phyloP scores from a whole-genome alignment of 2,888 invertebrate species.

The Uropetala carovei region DNA sequence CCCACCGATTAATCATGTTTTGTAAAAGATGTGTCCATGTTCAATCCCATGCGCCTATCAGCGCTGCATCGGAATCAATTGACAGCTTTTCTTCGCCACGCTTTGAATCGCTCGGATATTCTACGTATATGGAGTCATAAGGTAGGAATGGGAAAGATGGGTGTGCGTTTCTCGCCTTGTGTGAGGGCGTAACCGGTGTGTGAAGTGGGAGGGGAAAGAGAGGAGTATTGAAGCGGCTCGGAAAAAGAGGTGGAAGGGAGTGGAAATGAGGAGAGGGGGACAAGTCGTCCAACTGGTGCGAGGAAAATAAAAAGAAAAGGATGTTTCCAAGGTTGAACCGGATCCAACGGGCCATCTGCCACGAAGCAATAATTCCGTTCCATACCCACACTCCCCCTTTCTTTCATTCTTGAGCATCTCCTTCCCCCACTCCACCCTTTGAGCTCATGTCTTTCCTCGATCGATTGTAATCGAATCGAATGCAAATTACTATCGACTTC shows the following conservation, averaged over 20 bases:
- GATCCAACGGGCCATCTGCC: slow-evolving; percentile 64
- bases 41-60: neutral
- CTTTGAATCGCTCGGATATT: slow-evolving; percentile 30
- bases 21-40: neutral
- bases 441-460: neutral
- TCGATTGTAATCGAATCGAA: slow-evolving; percentile 36
- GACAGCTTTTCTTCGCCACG: slow-evolving; percentile 24
- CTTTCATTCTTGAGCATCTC: slow-evolving; percentile 56
- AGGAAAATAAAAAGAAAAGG: slow-evolving; percentile 48
- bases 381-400: slow-evolving; percentile 36
- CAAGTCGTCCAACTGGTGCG: slow-evolving; percentile 57
- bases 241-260: neutral
- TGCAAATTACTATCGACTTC: neutral
- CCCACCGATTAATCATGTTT: too few species aligned
- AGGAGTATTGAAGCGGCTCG: slow-evolving; percentile 44
- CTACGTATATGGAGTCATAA: slow-evolving; percentile 51
- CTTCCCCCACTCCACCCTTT: slow-evolving; percentile 16
- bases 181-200: slow-evolving; percentile 61
- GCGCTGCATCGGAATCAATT: neutral
- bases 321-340: slow-evolving; percentile 64
- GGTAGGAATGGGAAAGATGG: slow-evolving; percentile 59
- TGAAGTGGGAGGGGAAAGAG: slow-evolving; percentile 13
- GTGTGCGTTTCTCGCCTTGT: slow-evolving; percentile 49
- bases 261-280: slow-evolving; percentile 11
- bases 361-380: slow-evolving; percentile 63